These are phyloP conservation scores for Lasioglossum morio DNA, from an alignment of 2,888 invertebrate genomes.

Conservation along the genomic window DNA sequence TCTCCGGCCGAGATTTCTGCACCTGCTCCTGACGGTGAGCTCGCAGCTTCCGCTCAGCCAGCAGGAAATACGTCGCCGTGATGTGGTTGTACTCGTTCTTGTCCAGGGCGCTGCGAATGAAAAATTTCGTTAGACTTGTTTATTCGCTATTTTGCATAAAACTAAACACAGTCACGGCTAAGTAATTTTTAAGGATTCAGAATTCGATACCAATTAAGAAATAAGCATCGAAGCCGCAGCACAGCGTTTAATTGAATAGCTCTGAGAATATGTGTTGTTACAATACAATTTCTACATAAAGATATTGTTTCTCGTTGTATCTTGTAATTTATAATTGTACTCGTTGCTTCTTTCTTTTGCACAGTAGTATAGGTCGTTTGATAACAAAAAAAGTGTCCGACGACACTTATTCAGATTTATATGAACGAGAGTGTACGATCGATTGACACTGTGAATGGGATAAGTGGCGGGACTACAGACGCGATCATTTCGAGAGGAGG, in stretches of 20 bases:
- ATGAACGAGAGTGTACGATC: background rate
- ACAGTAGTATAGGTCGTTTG: too few species aligned
- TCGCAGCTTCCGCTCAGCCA: conserved; percentile 96
- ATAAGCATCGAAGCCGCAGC: background rate
- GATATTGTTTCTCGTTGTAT: too few species aligned
- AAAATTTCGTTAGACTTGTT: too few species aligned
- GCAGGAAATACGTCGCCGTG: conserved; percentile 98
- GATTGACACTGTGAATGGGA: background rate
- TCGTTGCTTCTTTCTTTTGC: too few species aligned
- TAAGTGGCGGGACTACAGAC: background rate
- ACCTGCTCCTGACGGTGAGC: conserved; percentile 90
- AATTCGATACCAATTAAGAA: background rate
- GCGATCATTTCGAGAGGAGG: background rate
- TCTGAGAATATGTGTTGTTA: too few species aligned
- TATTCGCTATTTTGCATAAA: background rate
- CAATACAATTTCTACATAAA: too few species aligned
- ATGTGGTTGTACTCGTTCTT: conserved; percentile 99
- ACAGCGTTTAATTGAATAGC: background rate
- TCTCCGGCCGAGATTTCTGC: conserved; percentile 85
- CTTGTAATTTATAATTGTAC: too few species aligned
- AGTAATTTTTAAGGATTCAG: background rate
- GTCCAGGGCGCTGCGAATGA: conserved; percentile 91
- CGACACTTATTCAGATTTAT: too few species aligned
- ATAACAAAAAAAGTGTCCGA: too few species aligned
- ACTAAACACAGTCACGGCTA: background rate